phyloP scores from a whole-genome alignment of 2,797 vertebrate genomes.

The Petrocephalus schoutedeni region DNA sequence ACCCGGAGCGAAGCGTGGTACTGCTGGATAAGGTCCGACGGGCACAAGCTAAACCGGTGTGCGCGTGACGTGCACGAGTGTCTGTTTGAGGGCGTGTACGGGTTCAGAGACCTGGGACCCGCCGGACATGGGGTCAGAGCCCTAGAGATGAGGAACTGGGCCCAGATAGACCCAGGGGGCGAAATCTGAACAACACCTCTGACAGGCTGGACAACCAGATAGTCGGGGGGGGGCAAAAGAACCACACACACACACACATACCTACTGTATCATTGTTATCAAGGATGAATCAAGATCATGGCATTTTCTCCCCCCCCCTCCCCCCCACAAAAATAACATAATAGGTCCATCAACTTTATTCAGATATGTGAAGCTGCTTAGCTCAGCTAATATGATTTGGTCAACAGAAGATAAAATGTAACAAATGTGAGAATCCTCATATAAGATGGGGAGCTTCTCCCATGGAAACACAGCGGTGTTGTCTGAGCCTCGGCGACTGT shows the following conservation, averaged over 20 bases:
- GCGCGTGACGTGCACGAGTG: not conserved
- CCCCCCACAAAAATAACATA: not conserved
- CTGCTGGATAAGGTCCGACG: not conserved
- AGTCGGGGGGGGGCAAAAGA: not conserved
- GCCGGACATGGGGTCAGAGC: not conserved
- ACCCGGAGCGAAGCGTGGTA: not conserved
- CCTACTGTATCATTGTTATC: not conserved
- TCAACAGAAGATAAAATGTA: not conserved
- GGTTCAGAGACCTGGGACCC: not conserved
- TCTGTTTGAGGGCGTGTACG: not conserved
- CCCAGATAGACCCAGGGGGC: not conserved
- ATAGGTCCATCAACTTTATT: not conserved
- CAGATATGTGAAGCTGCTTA: not conserved
- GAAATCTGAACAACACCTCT: not conserved
- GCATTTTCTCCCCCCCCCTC: not conserved
- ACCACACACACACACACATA: too few species aligned
- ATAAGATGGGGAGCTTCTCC: not conserved
- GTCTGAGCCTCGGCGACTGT: too few species aligned
- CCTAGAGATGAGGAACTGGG: not conserved
- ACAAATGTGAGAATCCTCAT: not conserved
- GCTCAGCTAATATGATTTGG: not conserved
- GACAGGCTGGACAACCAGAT: not conserved
- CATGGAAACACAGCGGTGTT: not conserved
- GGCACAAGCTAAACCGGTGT: constrained; percentile 6
- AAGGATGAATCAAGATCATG: not conserved